These are phyloP conservation scores for Thaleichthys pacificus DNA, from an alignment of 2,797 vertebrate genomes.

Conservation along the genomic window DNA sequence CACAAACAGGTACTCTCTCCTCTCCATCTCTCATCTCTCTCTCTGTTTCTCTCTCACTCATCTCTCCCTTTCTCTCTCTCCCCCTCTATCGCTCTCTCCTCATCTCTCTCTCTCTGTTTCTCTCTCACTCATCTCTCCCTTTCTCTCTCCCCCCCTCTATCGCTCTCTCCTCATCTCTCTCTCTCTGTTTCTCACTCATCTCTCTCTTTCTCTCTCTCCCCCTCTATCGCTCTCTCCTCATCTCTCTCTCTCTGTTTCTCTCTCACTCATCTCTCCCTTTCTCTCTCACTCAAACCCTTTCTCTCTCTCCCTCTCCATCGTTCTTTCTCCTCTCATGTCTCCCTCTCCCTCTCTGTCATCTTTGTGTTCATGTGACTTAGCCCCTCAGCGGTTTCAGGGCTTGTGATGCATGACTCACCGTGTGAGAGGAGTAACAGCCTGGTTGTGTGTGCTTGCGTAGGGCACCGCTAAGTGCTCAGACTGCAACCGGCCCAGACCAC, in stretches of 20 bases:
- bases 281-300: not conserved
- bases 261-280: not conserved
- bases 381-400: not conserved
- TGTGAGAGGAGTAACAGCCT: not conserved
- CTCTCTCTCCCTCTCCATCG: not conserved
- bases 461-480: not conserved
- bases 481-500: not conserved
- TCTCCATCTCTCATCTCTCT: not conserved
- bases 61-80: not conserved
- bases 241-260: not conserved
- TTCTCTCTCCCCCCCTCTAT: no score
- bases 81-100: no score
- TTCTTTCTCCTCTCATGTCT: not conserved
- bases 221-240: not conserved
- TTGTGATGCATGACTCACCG: conserved; percentile 1
- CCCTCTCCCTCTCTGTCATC: not conserved
- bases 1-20: not conserved
- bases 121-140: not conserved
- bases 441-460: not conserved
- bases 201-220: not conserved
- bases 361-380: not conserved
- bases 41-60: not conserved
- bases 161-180: not conserved
- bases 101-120: not conserved
- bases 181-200: not conserved